phyloP scores from a whole-genome alignment of 1,140 invertebrate species.

The Zaprionus africanus region DNA sequence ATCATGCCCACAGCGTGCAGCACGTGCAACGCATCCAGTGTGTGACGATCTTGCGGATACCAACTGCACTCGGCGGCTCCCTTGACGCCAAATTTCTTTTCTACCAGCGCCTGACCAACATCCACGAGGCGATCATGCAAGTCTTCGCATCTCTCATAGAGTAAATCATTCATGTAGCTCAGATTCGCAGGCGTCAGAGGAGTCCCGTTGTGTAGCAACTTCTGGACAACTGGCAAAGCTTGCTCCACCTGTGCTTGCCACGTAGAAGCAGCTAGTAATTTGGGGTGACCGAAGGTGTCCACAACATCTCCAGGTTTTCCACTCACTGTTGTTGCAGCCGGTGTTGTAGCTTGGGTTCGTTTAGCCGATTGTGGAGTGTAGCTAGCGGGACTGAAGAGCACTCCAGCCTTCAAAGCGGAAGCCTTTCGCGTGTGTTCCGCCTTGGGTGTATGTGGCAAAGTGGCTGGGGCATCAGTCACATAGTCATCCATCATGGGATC shows the following conservation, averaged over 20 bases:
- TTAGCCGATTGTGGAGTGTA: conserved; percentile 62
- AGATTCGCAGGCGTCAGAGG: conserved; percentile 53
- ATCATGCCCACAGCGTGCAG: conserved; percentile 88
- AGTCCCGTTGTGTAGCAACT: conserved; percentile 50
- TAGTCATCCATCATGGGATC: conserved; percentile 70
- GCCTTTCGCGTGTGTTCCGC: conserved; percentile 18
- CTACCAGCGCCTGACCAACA: conserved; percentile 52
- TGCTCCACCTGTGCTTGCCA: conserved; percentile 63
- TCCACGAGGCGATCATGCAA: conserved; percentile 57
- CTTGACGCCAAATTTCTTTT: conserved; percentile 59
- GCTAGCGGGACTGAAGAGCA: conserved; percentile 64
- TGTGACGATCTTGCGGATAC: conserved; percentile 66
- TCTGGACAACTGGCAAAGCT: conserved; percentile 50
- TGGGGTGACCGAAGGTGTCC: conserved; percentile 68
- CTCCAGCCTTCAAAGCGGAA: conserved; percentile 41
- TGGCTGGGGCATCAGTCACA: conserved; percentile 38
- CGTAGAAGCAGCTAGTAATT: conserved; percentile 42
- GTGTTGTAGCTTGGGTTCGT: neutral
- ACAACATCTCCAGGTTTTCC: conserved; percentile 64
- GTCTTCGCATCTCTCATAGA: conserved; percentile 58
- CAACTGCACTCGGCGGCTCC: conserved; percentile 60
- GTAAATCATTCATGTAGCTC: conserved; percentile 66
- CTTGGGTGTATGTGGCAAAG: conserved; percentile 58
- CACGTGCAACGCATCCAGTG: conserved; percentile 55
- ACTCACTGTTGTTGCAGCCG: neutral